Conservation (phyloP, 1,140 invertebrate genomes). For the Meloidogyne floridensis region DNA sequence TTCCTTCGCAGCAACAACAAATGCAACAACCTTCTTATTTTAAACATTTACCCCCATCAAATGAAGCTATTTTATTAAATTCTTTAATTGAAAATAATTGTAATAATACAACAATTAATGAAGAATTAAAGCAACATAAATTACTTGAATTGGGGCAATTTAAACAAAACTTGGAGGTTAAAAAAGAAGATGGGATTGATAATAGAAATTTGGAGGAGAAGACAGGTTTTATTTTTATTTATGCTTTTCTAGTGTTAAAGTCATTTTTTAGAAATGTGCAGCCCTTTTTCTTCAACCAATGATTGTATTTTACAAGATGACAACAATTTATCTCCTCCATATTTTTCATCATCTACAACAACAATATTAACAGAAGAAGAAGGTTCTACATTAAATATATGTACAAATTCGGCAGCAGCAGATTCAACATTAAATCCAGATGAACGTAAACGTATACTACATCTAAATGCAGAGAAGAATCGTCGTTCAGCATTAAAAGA, state of each 20-base stretch:
- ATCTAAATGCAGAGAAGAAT: conserved; percentile 97
- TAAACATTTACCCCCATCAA: background rate
- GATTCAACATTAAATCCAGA: conserved; percentile 65
- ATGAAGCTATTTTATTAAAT: conserved; percentile 10
- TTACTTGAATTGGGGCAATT: background rate
- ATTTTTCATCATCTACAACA: background rate
- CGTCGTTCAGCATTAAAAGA: conserved; percentile 71
- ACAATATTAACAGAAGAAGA: background rate
- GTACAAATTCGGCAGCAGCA: conserved; percentile 29
- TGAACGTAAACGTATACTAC: conserved; percentile 70
- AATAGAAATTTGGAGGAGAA: background rate
- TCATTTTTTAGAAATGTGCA: background rate
- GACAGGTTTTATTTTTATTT: background rate
- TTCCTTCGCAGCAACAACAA: background rate
- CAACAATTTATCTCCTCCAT: background rate
- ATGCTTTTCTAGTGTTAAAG: too few relatives aligned
- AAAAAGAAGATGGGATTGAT: background rate
- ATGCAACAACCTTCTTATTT: background rate
- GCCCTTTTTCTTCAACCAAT: background rate
- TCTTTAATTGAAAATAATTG: conserved; percentile 5
- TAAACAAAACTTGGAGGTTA: background rate
- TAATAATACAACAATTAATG: conserved; percentile 1
- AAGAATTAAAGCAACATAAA: conserved; percentile 7
- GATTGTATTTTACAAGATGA: background rate
- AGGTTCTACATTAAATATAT: background rate